These are phyloP conservation scores for Scaptomyza caliginosa DNA, from an alignment of 2,888 invertebrate species.

Conservation along the genomic window DNA sequence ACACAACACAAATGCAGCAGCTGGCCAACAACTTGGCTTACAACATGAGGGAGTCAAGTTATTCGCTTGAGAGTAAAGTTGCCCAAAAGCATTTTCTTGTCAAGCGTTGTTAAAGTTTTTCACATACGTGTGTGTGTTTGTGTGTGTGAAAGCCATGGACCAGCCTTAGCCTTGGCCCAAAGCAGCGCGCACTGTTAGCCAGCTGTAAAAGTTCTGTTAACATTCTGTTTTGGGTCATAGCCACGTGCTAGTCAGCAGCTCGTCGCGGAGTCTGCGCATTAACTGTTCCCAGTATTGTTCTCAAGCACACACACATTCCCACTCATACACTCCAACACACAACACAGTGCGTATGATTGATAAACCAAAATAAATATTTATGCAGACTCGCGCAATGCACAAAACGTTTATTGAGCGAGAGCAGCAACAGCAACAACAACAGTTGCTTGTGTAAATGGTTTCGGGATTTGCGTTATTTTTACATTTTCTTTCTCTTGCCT, in stretches of 20 bases:
- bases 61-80: slow-evolving; percentile 47
- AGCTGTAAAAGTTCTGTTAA: slow-evolving; percentile 51
- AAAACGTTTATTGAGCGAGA: slow-evolving; percentile 48
- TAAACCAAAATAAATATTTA: slow-evolving; percentile 77
- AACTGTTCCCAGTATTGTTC: slow-evolving; percentile 63
- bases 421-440: slow-evolving; percentile 27
- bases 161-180: slow-evolving; percentile 75
- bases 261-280: slow-evolving; percentile 62
- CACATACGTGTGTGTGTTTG: slow-evolving; percentile 3
- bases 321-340: slow-evolving; percentile 23
- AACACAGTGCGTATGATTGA: slow-evolving; percentile 75
- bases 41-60: slow-evolving; percentile 30
- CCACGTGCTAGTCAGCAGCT: slow-evolving; percentile 58
- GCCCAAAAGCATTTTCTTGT: slow-evolving; percentile 76
- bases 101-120: slow-evolving; percentile 59
- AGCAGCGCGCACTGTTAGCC: slow-evolving; percentile 24
- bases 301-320: slow-evolving; percentile 44
- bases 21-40: slow-evolving; percentile 25
- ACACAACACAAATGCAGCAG: slow-evolving; percentile 33
- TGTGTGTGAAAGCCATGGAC: slow-evolving; percentile 47
- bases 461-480: slow-evolving; percentile 20
- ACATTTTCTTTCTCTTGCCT: slow-evolving; percentile 12
- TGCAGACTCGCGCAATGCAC: slow-evolving; percentile 70
- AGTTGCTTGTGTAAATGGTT: slow-evolving; percentile 32
- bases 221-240: slow-evolving; percentile 13